phyloP scores from a whole-genome alignment of 2,797 vertebrate species.

The Phrynocephalus vlangalii region DNA sequence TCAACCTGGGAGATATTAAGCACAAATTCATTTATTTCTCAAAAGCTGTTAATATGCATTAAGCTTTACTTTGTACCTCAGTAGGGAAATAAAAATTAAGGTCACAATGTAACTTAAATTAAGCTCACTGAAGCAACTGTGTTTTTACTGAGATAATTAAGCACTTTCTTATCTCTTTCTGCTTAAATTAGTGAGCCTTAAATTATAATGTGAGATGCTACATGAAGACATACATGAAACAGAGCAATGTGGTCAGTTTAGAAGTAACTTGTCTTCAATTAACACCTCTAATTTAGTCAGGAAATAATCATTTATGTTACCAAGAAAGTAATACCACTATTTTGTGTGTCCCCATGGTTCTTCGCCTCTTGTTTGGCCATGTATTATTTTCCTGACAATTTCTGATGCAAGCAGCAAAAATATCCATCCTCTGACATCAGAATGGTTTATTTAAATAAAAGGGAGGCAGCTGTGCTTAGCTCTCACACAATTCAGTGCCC shows the following conservation, averaged over 20 bases:
- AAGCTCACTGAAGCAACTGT: not conserved
- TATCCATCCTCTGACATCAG: not conserved
- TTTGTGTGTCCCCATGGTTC: too few species aligned
- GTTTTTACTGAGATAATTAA: slow-evolving; percentile 1
- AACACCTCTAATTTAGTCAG: too few species aligned
- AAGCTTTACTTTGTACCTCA: not conserved
- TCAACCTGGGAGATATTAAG: slow-evolving; percentile 2
- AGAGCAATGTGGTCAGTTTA: not conserved
- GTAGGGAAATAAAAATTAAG: not conserved
- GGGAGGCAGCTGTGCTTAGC: not conserved
- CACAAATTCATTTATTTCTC: slow-evolving; percentile 7
- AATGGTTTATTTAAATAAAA: not conserved
- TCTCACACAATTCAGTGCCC: not conserved
- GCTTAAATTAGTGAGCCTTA: not conserved
- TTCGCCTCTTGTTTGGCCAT: too few species aligned
- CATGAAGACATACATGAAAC: not conserved
- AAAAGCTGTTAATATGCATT: not conserved
- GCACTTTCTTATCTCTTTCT: not conserved
- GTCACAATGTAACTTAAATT: slow-evolving; percentile 9
- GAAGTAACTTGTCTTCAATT: not conserved
- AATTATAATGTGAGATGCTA: not conserved
- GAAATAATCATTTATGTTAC: too few species aligned
- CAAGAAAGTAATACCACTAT: too few species aligned
- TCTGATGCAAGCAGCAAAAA: not conserved
- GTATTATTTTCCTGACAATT: too few species aligned